phyloP scores from a whole-genome alignment of 2,888 invertebrate species.

The Tetrapedia diversipes region DNA sequence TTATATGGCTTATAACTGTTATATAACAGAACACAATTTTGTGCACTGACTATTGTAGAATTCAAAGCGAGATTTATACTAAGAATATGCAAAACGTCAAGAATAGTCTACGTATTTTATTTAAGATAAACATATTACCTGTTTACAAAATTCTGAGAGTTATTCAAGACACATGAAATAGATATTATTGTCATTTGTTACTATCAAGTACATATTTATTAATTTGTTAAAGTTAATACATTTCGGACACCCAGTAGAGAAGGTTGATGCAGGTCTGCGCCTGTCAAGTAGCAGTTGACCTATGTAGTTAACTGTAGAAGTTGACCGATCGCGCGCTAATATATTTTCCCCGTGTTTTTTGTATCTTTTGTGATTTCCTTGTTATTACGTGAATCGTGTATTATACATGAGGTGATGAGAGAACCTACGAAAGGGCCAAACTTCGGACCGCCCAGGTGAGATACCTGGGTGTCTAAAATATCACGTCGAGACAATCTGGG shows the following conservation, averaged over 20 bases:
- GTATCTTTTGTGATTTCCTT: conserved; percentile 29
- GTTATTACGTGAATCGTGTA: conserved; percentile 15
- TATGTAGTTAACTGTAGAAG: conserved; percentile 60
- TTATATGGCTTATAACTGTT: conserved; percentile 17
- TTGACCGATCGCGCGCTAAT: conserved; percentile 61
- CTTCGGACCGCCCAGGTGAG: conserved; percentile 76
- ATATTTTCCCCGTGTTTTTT: conserved; percentile 47
- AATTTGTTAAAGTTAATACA: conserved; percentile 35
- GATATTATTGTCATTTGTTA: neutral
- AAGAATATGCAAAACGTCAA: neutral
- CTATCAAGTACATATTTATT: neutral
- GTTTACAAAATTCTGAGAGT: neutral
- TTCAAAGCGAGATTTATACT: neutral
- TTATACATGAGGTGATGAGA: conserved; percentile 70
- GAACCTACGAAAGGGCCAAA: conserved; percentile 57
- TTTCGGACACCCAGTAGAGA: conserved; percentile 63
- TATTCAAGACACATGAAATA: neutral
- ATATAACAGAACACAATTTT: conserved; percentile 16
- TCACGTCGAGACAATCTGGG: conserved; percentile 70
- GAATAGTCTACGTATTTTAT: neutral
- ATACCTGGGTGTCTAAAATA: conserved; percentile 48
- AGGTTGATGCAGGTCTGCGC: conserved; percentile 64
- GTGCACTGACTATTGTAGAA: neutral
- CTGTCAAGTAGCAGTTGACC: conserved; percentile 69
- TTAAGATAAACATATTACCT: neutral